Conservation (phyloP, 1,140 invertebrate genomes). For the Pogonognathellus flavescens region DNA sequence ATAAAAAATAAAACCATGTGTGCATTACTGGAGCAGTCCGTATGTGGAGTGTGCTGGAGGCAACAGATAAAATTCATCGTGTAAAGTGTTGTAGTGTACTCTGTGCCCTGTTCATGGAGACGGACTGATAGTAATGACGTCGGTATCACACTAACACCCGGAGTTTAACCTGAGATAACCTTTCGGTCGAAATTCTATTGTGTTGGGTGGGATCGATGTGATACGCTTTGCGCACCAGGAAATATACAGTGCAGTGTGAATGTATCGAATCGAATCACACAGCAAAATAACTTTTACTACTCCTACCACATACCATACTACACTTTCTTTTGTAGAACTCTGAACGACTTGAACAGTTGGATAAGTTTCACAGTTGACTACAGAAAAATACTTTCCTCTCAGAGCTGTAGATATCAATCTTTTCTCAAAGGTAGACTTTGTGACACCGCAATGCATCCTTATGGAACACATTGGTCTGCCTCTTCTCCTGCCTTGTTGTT, state of each 20-base stretch:
- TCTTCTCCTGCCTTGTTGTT: too few species aligned
- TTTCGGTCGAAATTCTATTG: background rate
- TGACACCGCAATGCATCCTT: too few species aligned
- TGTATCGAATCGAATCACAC: conserved; percentile 2
- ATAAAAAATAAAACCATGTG: too few species aligned
- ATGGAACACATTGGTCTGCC: too few species aligned
- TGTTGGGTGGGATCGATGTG: background rate
- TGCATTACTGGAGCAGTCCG: too few species aligned
- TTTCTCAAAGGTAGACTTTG: background rate
- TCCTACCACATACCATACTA: too few species aligned
- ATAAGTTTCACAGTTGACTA: conserved; percentile 5
- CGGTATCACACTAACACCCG: background rate
- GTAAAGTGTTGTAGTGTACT: too few species aligned
- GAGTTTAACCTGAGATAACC: conserved; percentile 47
- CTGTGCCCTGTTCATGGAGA: background rate
- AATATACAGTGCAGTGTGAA: background rate
- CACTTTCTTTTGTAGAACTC: too few species aligned
- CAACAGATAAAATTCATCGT: background rate
- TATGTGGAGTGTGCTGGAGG: too few species aligned
- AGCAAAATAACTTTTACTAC: too few species aligned
- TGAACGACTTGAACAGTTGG: background rate
- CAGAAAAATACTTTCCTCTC: background rate
- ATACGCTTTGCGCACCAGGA: conserved; percentile 8
- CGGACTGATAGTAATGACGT: conserved; percentile 4
- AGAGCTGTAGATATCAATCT: background rate